Base-by-base conservation (phyloP, 2,797 vertebrate species). In the Intellagama lesueurii region DNA sequence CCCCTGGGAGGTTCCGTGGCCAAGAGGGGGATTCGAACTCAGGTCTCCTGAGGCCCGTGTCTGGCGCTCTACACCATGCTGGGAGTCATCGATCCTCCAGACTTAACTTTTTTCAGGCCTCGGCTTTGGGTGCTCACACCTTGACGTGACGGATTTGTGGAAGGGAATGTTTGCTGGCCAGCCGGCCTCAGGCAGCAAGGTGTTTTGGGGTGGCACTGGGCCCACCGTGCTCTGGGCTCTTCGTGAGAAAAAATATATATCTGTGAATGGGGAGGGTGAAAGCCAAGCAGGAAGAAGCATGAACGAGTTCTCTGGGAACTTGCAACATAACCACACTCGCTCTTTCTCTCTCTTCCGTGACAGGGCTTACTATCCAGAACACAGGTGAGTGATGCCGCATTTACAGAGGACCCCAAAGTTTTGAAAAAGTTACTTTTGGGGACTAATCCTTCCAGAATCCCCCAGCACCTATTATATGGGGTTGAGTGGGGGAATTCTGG, bases 301-400 rank as follows among this genome's bases (percentile, higher is more conserved):
- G 12, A 3, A 28, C 1, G 24, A 28, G 5, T 66, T 56, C 26
- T 8, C 14, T 4, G 6, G 16, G 40, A 40, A 86, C 4, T 17
- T 64, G 14, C n/a, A n/a, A 77, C 17, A 1, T 17, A 66, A 1
- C 40, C 30, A 1, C 6, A 6, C 40, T 8, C 40, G 4, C 52
- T 56, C 52, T 28, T 40, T 52, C 0, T 16, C 2, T 75, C 47
- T 81, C 66, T 72, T 24, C 35, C 66, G 81, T 92, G 52, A 88
- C 96, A 94, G 96, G 97, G 69, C 95, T 97, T 90, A 97, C 95
- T 93, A 96, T 97, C 85, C 97, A 95, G n/a, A 97, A 95, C 76
- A 88, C 97, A 91, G 91, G 93, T 94, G 89, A 94, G 93, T 26
- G n/a, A 28, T 16, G 19, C 30, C 7, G 17, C 32, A 14, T 35